These are phyloP conservation scores for Acanthornis magna DNA, from an alignment of 2,797 vertebrate species.

Conservation along the genomic window DNA sequence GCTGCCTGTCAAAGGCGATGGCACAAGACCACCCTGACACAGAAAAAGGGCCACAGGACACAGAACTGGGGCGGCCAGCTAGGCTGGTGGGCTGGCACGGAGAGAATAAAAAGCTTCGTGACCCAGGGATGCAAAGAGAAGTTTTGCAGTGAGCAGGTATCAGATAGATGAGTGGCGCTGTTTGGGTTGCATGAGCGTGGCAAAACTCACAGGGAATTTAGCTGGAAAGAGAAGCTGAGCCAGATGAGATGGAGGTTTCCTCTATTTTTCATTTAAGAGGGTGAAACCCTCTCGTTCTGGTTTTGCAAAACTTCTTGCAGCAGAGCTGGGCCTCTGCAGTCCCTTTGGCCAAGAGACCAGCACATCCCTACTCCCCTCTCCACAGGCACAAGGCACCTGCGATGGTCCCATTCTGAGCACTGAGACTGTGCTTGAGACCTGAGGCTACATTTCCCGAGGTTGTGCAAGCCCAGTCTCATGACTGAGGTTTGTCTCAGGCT, in stretches of 20 bases:
- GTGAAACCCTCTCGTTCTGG: neutral
- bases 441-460: neutral
- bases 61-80: neutral
- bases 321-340: neutral
- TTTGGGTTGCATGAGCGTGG: neutral
- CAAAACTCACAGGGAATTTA: neutral
- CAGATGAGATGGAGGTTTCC: neutral
- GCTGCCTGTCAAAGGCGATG: neutral
- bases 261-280: neutral
- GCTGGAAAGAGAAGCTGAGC: neutral
- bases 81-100: neutral
- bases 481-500: neutral
- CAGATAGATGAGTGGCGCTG: accelerated
- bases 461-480: neutral
- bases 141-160: neutral
- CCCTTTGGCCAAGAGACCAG: neutral
- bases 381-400: neutral
- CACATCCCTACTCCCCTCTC: neutral
- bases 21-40: neutral
- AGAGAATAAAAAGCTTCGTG: neutral
- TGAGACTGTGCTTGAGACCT: neutral
- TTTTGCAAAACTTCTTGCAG: neutral
- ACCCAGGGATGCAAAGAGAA: neutral
- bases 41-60: neutral
- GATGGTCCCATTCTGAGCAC: neutral